Percentiles rank a stretch among this genome's conserved stretches.
phyloP scores from a whole-genome alignment of 1,140 invertebrate species.

The Mactra quadrangularis region DNA sequence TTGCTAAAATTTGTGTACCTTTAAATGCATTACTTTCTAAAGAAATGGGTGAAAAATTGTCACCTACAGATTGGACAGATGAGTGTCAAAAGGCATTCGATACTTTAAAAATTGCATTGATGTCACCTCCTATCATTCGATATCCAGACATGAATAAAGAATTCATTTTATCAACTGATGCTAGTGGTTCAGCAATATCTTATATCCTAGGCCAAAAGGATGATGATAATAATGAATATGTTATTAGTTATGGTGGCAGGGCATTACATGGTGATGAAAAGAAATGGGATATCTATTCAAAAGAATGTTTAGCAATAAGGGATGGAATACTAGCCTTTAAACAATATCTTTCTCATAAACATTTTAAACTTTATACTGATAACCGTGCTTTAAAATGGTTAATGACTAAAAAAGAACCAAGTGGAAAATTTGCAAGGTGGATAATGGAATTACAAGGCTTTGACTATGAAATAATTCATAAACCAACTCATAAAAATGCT shows the following conservation, averaged over 20 bases:
- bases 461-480: conserved; percentile 19
- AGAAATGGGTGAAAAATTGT: conserved; percentile 17
- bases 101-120: conserved; percentile 65
- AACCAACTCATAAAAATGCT: not conserved
- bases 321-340: conserved; percentile 49
- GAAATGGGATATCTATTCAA: conserved; percentile 39
- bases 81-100: conserved; percentile 64
- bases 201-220: conserved; percentile 74
- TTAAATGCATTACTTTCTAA: conserved; percentile 72
- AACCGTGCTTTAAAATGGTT: conserved; percentile 56
- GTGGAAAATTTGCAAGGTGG: conserved; percentile 12
- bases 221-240: conserved; percentile 72
- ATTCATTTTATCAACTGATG: conserved; percentile 71
- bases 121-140: conserved; percentile 61
- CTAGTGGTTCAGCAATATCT: conserved; percentile 68
- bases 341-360: conserved; percentile 44
- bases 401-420: not conserved
- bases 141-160: conserved; percentile 63
- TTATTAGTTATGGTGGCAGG: conserved; percentile 84
- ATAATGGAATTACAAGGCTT: not conserved
- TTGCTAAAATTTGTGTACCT: conserved; percentile 75
- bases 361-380: conserved; percentile 62
- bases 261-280: conserved; percentile 70
- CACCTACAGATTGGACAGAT: conserved; percentile 56
- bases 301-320: conserved; percentile 61